Evolutionary conservation across 2,888 invertebrate species (phyloP).

Genomic region (Odontocolon sp.): DNA sequence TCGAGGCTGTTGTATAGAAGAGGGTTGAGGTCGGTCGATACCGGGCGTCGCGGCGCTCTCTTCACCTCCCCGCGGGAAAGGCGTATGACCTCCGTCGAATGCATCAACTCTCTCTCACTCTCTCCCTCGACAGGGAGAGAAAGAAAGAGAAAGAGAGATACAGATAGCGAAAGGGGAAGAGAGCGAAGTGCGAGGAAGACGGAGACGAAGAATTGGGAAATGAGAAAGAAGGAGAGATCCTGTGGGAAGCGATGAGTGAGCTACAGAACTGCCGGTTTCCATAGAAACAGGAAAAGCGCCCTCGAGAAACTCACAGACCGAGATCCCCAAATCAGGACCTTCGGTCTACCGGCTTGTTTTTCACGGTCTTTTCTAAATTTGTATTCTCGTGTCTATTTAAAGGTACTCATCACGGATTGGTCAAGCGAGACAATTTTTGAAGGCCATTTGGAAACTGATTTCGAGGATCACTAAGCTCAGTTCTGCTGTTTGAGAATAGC

Average conservation of each 20-base stretch:
- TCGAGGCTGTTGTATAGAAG: constrained; percentile 13
- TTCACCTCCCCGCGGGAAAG: constrained; percentile 46
- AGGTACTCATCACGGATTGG: too few relatives aligned
- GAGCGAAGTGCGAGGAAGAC: constrained; percentile 40
- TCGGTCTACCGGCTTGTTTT: constrained; percentile 62
- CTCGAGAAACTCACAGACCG: constrained; percentile 56
- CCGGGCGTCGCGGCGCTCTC: constrained; percentile 60
- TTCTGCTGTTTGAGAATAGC: too few relatives aligned
- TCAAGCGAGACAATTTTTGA: too few relatives aligned
- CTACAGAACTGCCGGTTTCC: constrained; percentile 68
- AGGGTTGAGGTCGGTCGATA: constrained; percentile 66
- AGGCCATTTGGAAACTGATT: too few relatives aligned
- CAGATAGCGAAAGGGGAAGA: too few relatives aligned
- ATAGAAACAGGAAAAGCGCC: constrained; percentile 74
- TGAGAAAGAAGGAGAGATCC: constrained; percentile 43
- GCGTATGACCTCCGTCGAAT: constrained; percentile 63
- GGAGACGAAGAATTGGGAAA: constrained; percentile 36
- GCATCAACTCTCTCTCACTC: constrained; percentile 47
- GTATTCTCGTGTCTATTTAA: too few relatives aligned
- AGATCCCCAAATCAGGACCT: constrained; percentile 69
- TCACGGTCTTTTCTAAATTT: constrained; percentile 51
- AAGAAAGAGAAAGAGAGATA: too few relatives aligned
- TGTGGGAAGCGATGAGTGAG: constrained; percentile 46
- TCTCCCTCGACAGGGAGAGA: too few relatives aligned
- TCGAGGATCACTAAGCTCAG: too few relatives aligned